Conservation (phyloP, 2,113 vertebrate genomes). For the Stigmatopora argus region DNA sequence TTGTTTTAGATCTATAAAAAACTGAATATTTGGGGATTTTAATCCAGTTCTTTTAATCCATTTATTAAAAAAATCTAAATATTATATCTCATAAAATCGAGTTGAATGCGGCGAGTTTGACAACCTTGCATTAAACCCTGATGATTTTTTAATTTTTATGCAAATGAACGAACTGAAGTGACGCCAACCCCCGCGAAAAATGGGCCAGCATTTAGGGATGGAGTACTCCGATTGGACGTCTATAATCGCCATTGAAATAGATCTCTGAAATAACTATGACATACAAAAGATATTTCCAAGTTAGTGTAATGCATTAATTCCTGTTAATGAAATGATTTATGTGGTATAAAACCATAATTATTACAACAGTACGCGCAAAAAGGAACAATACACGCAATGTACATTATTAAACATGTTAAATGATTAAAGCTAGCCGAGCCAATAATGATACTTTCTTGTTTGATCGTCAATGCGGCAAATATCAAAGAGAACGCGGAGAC, state of each 20-base stretch:
- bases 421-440: slow-evolving; percentile 43
- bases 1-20: too few relatives aligned
- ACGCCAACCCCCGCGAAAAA: not conserved
- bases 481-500: slow-evolving; percentile 42
- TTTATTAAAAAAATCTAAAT: too few relatives aligned
- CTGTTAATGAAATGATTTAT: not conserved
- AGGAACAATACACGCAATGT: slow-evolving; percentile 21
- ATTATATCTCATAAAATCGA: too few relatives aligned
- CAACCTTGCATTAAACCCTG: too few relatives aligned
- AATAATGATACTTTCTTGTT: slow-evolving; percentile 21
- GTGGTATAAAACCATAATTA: not conserved
- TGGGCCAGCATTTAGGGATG: not conserved
- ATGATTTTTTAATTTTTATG: not conserved
- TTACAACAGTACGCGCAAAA: not conserved
- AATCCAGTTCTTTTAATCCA: too few relatives aligned
- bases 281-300: too few relatives aligned
- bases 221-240: not conserved
- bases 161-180: not conserved
- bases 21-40: too few relatives aligned
- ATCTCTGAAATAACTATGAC: too few relatives aligned
- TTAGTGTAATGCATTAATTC: not conserved
- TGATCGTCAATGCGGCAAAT: slow-evolving; percentile 34
- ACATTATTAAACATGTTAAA: slow-evolving; percentile 23
- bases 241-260: too few relatives aligned
- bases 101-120: too few relatives aligned